phyloP scores from a whole-genome alignment of 2,797 vertebrate species.

The Xyrichtys novacula region DNA sequence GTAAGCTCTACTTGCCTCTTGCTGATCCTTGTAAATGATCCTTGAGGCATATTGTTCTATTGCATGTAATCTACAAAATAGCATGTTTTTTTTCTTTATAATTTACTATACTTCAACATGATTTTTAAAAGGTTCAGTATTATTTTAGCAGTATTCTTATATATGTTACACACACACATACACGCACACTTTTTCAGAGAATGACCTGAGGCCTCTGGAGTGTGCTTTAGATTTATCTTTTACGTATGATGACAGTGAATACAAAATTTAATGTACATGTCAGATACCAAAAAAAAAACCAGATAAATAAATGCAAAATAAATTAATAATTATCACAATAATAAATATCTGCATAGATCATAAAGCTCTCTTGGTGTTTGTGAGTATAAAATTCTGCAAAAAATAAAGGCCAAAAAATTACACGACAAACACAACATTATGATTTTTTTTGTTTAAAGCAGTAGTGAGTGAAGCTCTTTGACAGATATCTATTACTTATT shows the following conservation, averaged over 20 bases:
- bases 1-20: too few species aligned
- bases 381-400: background rate
- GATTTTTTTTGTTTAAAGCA: background rate
- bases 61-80: too few species aligned
- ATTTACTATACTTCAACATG: too few species aligned
- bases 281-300: background rate
- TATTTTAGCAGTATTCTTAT: constrained; percentile 2
- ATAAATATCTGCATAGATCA: background rate
- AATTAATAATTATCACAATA: too few species aligned
- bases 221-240: background rate
- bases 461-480: background rate
- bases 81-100: too few species aligned
- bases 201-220: background rate
- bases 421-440: background rate
- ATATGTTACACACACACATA: too few species aligned
- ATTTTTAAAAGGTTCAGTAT: too few species aligned
- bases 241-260: background rate
- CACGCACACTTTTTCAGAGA: background rate
- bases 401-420: background rate
- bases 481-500: background rate
- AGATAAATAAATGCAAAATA: constrained; percentile 35
- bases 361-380: background rate
- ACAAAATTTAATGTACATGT: constrained; percentile 10
- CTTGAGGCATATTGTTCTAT: too few species aligned
- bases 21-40: too few species aligned